Base-by-base conservation (phyloP, 2,888 invertebrate species). In the Parnassius apollo region DNA sequence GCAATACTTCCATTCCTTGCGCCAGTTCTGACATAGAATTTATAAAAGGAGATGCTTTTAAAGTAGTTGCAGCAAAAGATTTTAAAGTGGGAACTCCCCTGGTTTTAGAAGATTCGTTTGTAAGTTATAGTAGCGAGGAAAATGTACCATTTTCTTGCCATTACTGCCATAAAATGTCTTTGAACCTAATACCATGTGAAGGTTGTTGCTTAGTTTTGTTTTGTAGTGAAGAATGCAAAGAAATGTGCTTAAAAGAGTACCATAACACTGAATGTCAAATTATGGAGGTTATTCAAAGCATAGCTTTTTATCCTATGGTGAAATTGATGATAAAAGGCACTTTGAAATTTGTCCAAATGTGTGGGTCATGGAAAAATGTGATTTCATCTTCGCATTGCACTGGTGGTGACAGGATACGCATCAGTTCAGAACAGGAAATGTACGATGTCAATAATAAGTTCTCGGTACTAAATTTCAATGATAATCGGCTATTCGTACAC, bases 1-100 rank as follows among this genome's bases (percentile, higher is more conserved):
- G 48, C 2, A 73, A 73, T 52, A 61, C 66, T n/a, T 57, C 69
- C 25, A 71, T 77, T 53, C 70, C 74, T 0, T 73, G 69, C 61
- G 71, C 69, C 3, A 71, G 65, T 50, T 57, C 56, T 2, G 68
- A 73, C 53, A 62, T 77, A 12, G 66, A 69, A 13, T 59, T 76
- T 42, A 61, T 65, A 25, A 25, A 61, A 10, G 44, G 63, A 18
- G 42, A 54, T 13, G n/a, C 57, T 4, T 69, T 68, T 9, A 74
- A 72, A 69, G 64, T 78, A 22, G 66, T 75, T 13, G 75, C 77
- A 4, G 61, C 66, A 4, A 68, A 58, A 12, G 66, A 72, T 57
- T 69, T 78, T 9, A 69, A 71, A 62, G 66, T 75, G 13, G 80
- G 80, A 2, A 68, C 70, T 11, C 60, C 77, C 1, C 11, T 80